A percentile compares a stretch with the other conserved stretches of the same genome.
phyloP scores from a whole-genome alignment of 2,888 invertebrate species.

The Ceratothoa steindachneri region DNA sequence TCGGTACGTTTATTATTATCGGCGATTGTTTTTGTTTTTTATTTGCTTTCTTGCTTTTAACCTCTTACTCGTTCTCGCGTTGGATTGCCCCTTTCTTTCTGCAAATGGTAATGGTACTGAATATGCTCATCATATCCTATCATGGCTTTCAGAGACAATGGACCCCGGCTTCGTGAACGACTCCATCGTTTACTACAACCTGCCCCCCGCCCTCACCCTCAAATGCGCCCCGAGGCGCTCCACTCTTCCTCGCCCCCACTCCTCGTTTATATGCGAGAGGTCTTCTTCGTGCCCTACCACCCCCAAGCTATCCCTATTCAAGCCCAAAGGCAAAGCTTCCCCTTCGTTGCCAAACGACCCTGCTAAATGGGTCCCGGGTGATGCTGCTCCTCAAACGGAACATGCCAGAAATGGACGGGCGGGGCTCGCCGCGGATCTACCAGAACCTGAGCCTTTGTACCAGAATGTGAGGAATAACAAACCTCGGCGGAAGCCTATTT shows the following conservation, averaged over 20 bases:
- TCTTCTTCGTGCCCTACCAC: background rate
- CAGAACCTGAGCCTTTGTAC: background rate
- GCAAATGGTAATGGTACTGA: no score
- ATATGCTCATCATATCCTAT: no score
- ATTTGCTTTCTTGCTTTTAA: no score
- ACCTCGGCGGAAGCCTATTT: background rate
- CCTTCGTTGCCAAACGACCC: background rate
- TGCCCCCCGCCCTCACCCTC: background rate
- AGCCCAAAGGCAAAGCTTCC: background rate
- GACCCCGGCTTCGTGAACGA: conserved; percentile 10
- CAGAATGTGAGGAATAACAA: background rate
- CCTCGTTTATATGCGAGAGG: background rate
- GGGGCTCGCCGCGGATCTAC: background rate
- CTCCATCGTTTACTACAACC: conserved; percentile 8
- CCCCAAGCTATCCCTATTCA: background rate
- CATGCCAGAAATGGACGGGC: background rate
- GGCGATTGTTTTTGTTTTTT: no score
- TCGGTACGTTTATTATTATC: no score
- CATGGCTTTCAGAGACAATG: no score
- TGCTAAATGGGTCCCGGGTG: background rate
- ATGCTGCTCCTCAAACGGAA: background rate
- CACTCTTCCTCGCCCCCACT: background rate
- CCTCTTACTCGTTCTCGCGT: no score
- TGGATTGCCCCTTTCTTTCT: no score
- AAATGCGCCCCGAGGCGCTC: background rate